Percentiles rank a stretch among this genome's conserved stretches.
Evolutionary conservation across 2,113 vertebrate genomes (phyloP).

Genomic region (Athene cunicularia): DNA sequence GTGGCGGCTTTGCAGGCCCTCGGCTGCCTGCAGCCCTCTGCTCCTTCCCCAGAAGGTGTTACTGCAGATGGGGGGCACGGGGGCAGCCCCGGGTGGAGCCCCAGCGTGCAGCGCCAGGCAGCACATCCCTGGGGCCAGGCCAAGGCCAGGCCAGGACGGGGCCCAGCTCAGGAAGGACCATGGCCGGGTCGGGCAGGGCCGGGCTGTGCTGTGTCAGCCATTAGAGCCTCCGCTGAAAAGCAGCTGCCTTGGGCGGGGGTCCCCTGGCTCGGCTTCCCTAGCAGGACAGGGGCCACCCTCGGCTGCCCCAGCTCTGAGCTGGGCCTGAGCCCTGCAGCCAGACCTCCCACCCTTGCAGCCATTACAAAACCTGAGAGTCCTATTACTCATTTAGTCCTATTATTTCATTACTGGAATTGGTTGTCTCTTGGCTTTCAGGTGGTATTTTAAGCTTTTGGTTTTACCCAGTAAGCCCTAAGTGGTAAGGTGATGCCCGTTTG

Average conservation of each 20-base stretch:
- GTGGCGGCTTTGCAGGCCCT: background rate
- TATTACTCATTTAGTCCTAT: background rate
- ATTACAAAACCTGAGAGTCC: background rate
- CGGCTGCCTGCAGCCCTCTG: background rate
- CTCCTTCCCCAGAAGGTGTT: background rate
- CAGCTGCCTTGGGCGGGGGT: background rate
- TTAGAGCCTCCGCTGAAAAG: background rate
- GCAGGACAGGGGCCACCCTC: fast-evolving
- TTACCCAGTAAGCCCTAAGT: background rate
- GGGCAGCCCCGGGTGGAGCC: background rate
- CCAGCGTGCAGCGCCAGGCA: background rate
- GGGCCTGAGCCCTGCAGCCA: background rate
- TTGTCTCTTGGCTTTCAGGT: background rate
- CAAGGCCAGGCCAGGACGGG: background rate
- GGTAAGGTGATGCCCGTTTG: background rate
- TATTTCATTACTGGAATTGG: background rate
- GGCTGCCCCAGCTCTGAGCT: background rate
- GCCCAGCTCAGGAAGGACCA: no score
- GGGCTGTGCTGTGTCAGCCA: background rate
- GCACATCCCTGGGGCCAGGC: no score
- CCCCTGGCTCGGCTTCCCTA: background rate
- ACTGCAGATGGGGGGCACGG: fast-evolving
- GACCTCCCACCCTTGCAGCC: background rate
- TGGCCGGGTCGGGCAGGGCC: background rate
- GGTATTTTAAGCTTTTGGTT: background rate